Evolutionary conservation across 2,888 invertebrate genomes (phyloP).

Genomic region (Invenusta paracnida): DNA sequence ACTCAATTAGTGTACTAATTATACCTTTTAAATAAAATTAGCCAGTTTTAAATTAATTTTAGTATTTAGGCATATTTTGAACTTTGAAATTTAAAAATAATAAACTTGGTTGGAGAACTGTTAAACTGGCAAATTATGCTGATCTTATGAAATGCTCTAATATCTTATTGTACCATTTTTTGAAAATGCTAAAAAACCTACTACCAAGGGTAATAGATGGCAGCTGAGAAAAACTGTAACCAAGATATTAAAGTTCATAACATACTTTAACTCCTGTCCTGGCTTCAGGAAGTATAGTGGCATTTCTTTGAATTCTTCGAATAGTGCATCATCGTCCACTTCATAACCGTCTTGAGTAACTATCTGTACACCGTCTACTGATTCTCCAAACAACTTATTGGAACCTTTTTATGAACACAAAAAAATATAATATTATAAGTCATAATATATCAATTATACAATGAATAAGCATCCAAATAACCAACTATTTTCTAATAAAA

Average conservation of each 20-base stretch:
- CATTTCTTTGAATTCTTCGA: neutral
- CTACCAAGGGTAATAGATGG: neutral
- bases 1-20: too few species aligned
- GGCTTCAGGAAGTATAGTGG: neutral
- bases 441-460: too few species aligned
- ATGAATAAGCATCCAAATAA: too few species aligned
- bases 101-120: neutral
- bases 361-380: neutral
- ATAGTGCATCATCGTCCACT: neutral
- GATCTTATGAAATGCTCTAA: too few species aligned
- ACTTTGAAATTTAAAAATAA: too few species aligned
- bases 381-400: neutral
- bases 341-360: neutral
- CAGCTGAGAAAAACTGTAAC: neutral
- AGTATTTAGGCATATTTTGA: too few species aligned
- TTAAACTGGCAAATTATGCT: too few species aligned
- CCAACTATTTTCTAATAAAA: neutral
- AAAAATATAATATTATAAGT: neutral
- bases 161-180: too few species aligned
- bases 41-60: too few species aligned
- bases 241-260: neutral
- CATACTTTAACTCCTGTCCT: neutral
- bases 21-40: too few species aligned
- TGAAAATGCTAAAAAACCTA: too few species aligned
- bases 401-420: neutral